Evolutionary conservation across 2,888 invertebrate species (phyloP).

Genomic region (Brassicogethes aeneus): DNA sequence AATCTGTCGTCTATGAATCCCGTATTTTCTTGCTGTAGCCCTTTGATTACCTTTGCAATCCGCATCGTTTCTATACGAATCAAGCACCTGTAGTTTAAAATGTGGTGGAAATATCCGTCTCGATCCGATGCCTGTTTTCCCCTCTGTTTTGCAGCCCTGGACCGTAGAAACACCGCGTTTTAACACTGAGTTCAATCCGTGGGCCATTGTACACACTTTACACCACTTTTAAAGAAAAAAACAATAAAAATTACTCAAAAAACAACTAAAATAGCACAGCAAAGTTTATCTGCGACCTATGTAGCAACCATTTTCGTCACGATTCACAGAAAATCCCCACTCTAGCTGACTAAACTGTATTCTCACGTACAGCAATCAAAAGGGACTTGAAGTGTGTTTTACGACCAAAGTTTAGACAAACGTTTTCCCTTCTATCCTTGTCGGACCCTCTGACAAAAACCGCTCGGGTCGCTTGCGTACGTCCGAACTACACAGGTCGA

Average conservation of each 20-base stretch:
- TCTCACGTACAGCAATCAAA: slow-evolving; percentile 58
- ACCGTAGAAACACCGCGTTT: slow-evolving; percentile 34
- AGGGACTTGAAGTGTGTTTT: slow-evolving; percentile 41
- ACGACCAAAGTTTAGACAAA: slow-evolving; percentile 15
- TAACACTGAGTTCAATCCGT: slow-evolving; percentile 48
- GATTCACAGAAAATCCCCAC: slow-evolving; percentile 44
- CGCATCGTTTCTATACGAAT: slow-evolving; percentile 76
- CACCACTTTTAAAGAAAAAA: slow-evolving; percentile 16
- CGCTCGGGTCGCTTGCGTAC: slow-evolving; percentile 29
- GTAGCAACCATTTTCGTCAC: slow-evolving; percentile 46
- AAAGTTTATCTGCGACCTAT: slow-evolving; percentile 45
- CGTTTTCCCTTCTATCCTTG: slow-evolving; percentile 8
- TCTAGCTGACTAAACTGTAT: slow-evolving; percentile 48
- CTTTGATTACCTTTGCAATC: slow-evolving; percentile 86
- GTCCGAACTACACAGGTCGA: slow-evolving; percentile 38
- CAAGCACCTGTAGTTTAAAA: slow-evolving; percentile 81
- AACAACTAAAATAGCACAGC: slow-evolving; percentile 33
- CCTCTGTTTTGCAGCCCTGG: slow-evolving; percentile 39
- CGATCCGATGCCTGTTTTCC: slow-evolving; percentile 57
- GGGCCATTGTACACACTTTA: slow-evolving; percentile 44
- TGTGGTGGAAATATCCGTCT: slow-evolving; percentile 82
- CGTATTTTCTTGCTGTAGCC: slow-evolving; percentile 83
- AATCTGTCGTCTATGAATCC: slow-evolving; percentile 81
- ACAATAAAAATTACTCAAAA: slow-evolving; percentile 25
- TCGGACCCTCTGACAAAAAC: neutral